Evolutionary conservation across 2,113 vertebrate genomes (phyloP).

Genomic region (Syngnathus floridae): DNA sequence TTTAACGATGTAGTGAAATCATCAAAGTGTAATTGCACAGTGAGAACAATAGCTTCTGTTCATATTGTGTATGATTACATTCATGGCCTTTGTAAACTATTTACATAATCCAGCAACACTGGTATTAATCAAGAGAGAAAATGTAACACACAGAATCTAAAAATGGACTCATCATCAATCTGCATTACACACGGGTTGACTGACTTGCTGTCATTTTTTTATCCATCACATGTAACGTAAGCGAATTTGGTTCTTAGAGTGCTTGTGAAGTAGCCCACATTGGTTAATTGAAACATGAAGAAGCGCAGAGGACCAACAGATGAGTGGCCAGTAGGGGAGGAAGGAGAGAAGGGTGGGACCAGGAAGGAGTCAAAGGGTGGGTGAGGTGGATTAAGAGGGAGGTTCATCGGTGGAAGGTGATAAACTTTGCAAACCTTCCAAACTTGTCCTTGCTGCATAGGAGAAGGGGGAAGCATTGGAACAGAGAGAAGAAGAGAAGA

Average conservation of each 20-base stretch:
- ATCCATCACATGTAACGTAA: background rate
- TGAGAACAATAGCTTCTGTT: background rate
- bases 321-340: conserved; percentile 76
- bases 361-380: background rate
- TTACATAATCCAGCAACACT: background rate
- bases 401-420: conserved; percentile 96
- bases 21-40: too few species aligned
- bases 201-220: background rate
- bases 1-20: too few species aligned
- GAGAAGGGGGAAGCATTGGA: conserved; percentile 92
- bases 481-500: conserved; percentile 97
- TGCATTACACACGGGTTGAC: background rate
- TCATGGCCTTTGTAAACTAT: background rate
- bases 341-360: conserved; percentile 28
- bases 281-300: conserved; percentile 48
- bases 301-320: conserved; percentile 72
- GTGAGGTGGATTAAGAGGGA: background rate
- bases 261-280: conserved; percentile 23
- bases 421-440: conserved; percentile 99
- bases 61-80: background rate
- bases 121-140: background rate
- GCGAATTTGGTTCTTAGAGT: background rate
- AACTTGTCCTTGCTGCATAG: conserved; percentile 99
- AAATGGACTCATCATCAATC: background rate
- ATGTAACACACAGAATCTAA: background rate